phyloP scores from a whole-genome alignment of 2,888 invertebrate species.

The Allophyes oxyacanthae region DNA sequence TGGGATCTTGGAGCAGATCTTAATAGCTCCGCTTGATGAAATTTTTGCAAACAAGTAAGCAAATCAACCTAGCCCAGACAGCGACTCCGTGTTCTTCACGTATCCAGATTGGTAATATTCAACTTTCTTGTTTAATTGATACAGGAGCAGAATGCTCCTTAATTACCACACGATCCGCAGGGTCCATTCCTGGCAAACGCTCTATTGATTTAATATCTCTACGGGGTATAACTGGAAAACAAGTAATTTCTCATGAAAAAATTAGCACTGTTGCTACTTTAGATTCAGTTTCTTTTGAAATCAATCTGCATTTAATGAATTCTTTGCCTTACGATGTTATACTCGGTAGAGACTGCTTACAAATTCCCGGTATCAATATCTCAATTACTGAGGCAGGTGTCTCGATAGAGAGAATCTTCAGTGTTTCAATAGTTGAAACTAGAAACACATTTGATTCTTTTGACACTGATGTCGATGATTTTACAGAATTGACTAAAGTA shows the following conservation, averaged over 20 bases:
- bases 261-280: constrained; percentile 1
- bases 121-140: constrained; percentile 7
- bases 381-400: not conserved
- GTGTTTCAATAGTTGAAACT: not conserved
- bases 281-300: constrained; percentile 1
- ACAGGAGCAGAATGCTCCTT: constrained; percentile 5
- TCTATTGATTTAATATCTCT: not conserved
- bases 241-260: not conserved
- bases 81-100: not conserved
- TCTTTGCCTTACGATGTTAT: not conserved
- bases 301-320: constrained; percentile 4
- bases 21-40: no score
- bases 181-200: constrained; percentile 1
- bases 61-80: not conserved
- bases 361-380: not conserved
- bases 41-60: no score
- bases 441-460: not conserved
- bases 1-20: no score
- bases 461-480: not conserved
- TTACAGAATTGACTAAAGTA: not conserved
- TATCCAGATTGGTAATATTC: constrained; percentile 3
- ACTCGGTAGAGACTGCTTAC: not conserved
- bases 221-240: not conserved
- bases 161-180: not conserved
- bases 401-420: no score